Evolutionary conservation across 2,113 vertebrate genomes (phyloP).

Genomic region (Lasiurus borealis): DNA sequence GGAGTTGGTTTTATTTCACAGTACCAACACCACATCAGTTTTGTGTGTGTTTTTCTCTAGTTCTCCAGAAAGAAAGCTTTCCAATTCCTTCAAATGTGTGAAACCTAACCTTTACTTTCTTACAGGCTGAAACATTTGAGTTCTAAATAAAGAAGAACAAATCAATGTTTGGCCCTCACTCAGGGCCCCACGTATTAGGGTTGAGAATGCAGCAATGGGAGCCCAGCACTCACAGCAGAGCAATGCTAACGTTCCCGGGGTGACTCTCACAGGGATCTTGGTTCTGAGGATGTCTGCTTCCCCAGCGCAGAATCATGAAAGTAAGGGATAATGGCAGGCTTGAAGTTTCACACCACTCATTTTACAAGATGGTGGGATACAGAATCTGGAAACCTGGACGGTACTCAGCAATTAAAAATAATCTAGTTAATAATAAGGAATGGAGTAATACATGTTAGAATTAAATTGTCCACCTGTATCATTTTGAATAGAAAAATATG

Average conservation of each 20-base stretch:
- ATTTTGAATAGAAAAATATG: not conserved
- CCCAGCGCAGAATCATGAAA: too few species aligned
- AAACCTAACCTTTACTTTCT: slow-evolving; percentile 36
- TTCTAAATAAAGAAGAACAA: slow-evolving; percentile 33
- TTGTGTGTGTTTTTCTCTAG: not conserved
- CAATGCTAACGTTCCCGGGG: not conserved
- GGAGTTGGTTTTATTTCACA: not conserved
- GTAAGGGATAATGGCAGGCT: not conserved
- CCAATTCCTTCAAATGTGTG: slow-evolving; percentile 14
- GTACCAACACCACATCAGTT: not conserved
- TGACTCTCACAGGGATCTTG: not conserved
- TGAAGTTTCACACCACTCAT: accelerated
- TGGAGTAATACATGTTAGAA: not conserved
- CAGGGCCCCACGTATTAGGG: not conserved
- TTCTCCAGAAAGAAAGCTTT: slow-evolving; percentile 59
- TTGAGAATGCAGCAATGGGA: not conserved
- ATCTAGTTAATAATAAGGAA: not conserved
- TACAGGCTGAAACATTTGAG: not conserved
- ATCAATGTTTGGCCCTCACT: not conserved
- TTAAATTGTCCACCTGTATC: not conserved
- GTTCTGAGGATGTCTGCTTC: not conserved
- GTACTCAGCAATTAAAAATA: not conserved
- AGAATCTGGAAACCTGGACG: not conserved
- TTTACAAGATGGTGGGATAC: not conserved
- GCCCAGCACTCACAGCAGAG: not conserved